Base-by-base conservation (phyloP, 2,888 invertebrate genomes). In the Leptinotarsa rubiginosa region DNA sequence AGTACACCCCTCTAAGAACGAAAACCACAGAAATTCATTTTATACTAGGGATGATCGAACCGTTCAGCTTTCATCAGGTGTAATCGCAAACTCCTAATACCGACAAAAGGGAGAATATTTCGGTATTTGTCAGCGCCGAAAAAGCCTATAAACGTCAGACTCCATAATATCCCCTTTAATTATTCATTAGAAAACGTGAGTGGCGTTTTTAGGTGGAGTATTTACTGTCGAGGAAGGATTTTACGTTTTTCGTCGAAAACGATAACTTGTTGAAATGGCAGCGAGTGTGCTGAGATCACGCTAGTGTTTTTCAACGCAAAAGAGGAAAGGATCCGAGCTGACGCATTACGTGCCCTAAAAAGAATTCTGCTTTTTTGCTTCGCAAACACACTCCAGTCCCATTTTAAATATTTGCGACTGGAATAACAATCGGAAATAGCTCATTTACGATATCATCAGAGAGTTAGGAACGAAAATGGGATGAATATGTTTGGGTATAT, bases 151-250 rank as follows among this genome's bases (percentile, higher is more conserved):
- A 75, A 69, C 75, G 72, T 72, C 70, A 68, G 73, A 68, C 69
- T 75, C 72, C 72, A 52, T 75, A 72, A 75, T 70, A 65, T 66
- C 75, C 72, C 70, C 70, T 76, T 78, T 78, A 76, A 77, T 79
- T 74, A 77, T 77, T 77, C 75, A 75, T 71, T 62, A 67, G 64
- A 20, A 52, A 50, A 67, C 50, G 67, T 49, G 49, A 50, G 50
- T 67, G 50, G 22, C 67, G 25, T 49, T 25, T 49, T 31, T 67
- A 41, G 62, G 41, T 62, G 31, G 31, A 62, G 62, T 41, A 62
- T 62, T 62, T 62, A 41, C 31, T 12, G 62, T n/a, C 31, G 15
- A 2, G 15, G 62, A 13, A 62, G 62, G 41, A 62, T 62, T 62
- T 62, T 62, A 56, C n/a, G 62, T 62, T 62, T 62, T 62, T 3